phyloP scores from a whole-genome alignment of 2,113 vertebrate genomes.

The Crypturellus undulatus region DNA sequence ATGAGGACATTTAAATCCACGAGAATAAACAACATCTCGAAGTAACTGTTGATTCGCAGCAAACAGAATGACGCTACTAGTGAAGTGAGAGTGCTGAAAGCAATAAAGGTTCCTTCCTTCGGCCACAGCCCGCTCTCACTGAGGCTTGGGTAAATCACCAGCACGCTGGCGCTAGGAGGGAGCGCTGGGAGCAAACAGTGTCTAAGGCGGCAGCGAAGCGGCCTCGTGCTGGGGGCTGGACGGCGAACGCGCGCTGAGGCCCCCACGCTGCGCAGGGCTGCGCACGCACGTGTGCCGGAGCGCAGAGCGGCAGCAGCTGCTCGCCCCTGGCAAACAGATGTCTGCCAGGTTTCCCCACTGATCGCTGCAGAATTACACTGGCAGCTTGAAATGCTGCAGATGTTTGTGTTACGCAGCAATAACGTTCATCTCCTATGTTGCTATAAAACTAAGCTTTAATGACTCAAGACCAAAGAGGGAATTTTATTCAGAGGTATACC shows the following conservation, averaged over 20 bases:
- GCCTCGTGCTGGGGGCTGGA: neutral
- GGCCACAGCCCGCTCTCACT: neutral
- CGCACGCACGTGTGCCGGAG: neutral
- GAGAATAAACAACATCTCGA: neutral
- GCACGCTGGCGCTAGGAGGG: neutral
- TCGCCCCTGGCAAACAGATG: constrained; percentile 17
- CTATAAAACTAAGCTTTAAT: neutral
- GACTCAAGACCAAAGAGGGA: neutral
- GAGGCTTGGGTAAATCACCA: neutral
- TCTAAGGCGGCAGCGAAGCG: neutral
- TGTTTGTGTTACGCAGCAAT: constrained; percentile 15
- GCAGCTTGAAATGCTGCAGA: constrained; percentile 44
- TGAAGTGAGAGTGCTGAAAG: neutral
- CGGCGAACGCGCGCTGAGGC: constrained; percentile 2
- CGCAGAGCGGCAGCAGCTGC: neutral
- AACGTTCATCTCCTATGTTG: neutral
- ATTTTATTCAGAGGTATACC: constrained; percentile 4
- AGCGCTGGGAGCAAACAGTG: neutral
- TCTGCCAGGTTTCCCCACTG: constrained; percentile 21
- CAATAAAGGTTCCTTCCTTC: neutral
- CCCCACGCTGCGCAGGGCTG: too few species aligned
- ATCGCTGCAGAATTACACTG: constrained; percentile 14
- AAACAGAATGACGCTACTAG: neutral
- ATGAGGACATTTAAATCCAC: neutral
- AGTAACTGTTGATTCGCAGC: neutral